Evolutionary conservation across 2,888 invertebrate genomes (phyloP).

Genomic region (Agrypnus murinus): DNA sequence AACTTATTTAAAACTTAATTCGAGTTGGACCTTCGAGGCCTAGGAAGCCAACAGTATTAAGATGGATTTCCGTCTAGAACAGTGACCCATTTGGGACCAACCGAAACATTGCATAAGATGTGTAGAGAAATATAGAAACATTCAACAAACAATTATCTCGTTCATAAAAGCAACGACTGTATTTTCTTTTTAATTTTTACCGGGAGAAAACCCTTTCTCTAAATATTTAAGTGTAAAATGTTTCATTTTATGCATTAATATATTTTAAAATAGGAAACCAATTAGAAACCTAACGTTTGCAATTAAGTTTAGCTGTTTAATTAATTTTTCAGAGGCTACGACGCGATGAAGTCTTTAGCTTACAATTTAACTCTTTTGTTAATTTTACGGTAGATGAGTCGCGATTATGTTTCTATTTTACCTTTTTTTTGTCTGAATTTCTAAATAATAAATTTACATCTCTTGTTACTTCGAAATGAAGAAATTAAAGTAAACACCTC

Average conservation of each 20-base stretch:
- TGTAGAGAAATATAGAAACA: not conserved
- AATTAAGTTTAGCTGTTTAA: slow-evolving; percentile 9
- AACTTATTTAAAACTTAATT: slow-evolving; percentile 9
- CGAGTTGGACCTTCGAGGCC: slow-evolving; percentile 12
- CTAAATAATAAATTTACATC: too few species aligned
- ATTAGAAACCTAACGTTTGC: slow-evolving; percentile 2
- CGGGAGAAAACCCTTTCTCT: not conserved
- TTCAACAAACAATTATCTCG: not conserved
- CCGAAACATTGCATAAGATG: not conserved
- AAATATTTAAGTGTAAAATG: not conserved
- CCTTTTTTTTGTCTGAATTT: too few species aligned
- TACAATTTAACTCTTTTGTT: not conserved
- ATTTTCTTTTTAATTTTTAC: not conserved
- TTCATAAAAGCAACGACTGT: too few species aligned
- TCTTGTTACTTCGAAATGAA: too few species aligned
- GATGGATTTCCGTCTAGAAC: slow-evolving; percentile 1
- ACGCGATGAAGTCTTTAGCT: slow-evolving; percentile 3
- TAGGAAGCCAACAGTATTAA: slow-evolving; percentile 10
- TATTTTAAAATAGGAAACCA: not conserved
- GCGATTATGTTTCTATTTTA: too few species aligned
- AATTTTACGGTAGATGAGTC: slow-evolving; percentile 19
- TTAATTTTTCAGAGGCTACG: slow-evolving; percentile 10
- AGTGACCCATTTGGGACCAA: slow-evolving; percentile 2
- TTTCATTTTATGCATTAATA: not conserved
- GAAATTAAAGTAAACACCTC: too few species aligned